Evolutionary conservation across 2,113 vertebrate genomes (phyloP), one percentile per base, ranked within the genome.

Genomic region (Apteryx mantelli): DNA sequence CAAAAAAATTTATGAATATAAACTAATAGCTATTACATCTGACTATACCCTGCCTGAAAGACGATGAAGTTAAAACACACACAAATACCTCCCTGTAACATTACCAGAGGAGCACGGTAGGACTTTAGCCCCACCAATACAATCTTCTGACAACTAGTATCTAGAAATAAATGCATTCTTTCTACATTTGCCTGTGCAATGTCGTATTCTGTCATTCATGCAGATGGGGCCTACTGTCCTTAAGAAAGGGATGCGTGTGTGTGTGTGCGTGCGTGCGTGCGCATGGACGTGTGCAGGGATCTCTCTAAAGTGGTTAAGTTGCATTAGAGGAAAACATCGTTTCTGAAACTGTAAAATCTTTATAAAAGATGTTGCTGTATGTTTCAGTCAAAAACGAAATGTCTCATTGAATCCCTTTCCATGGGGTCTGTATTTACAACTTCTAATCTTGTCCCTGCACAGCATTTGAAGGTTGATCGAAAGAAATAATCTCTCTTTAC

Each of bases 1-100:
- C 61, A 46, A 55, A 18, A 63, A 5, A n/a, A 1, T 2, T 16
- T 1, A 38, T 5, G 44, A 8, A 2, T 32, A 1, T 2, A 40
- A 55, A 60, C 4, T n/a, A 22, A 42, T 1, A 25, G 70, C 56
- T 53, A 0, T 32, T 46, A n/a, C 55, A 10, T 13, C 50, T 5
- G 70, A 32, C 36, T 14, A 2, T 63, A 38, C 11, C 56, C 42
- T 38, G 36, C 69, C 13, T 7, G 50, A 19, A 32, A 46, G 78
- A 19, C 11, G n/a, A 55, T 28, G 76, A 16, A 13, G 38, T 76
- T 13, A 6, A 7, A 36, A 25, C 48, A 4, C 18, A 15, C 3
- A 19, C 5, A 6, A 4, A 26, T 44, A 18, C 20, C 19, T 16
- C 61, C 13, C 38, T 3, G 30, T 14, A 11, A 5, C 20, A 2